A percentile compares a stretch with the other conserved stretches of the same genome.
These are phyloP conservation scores for Platycheirus rosarum DNA, from an alignment of 2,888 invertebrate genomes.

Conservation along the genomic window DNA sequence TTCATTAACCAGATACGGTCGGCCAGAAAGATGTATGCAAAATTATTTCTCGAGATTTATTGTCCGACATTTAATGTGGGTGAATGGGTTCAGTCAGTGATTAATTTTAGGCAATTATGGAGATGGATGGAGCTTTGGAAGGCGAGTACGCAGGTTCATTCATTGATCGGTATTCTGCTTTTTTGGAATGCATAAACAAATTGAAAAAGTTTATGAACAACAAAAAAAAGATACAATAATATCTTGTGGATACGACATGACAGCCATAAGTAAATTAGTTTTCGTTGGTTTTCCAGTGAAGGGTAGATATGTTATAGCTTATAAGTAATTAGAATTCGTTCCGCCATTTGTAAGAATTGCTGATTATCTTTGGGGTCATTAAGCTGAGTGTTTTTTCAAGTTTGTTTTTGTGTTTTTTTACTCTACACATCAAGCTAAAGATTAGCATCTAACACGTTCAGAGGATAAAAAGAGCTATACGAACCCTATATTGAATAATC, in stretches of 20 bases:
- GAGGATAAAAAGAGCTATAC: no score
- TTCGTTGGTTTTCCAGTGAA: slow-evolving; percentile 25
- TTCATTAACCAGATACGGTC: slow-evolving; percentile 58
- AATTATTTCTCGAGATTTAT: slow-evolving; percentile 70
- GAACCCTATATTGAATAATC: no score
- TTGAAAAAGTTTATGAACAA: slow-evolving; percentile 22
- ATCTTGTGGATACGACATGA: slow-evolving; percentile 3
- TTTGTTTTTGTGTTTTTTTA: background rate
- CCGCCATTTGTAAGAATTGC: slow-evolving; percentile 6
- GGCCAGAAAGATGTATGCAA: slow-evolving; percentile 54
- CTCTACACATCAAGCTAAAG: no score
- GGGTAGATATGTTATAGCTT: background rate
- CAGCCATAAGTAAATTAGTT: slow-evolving; percentile 64
- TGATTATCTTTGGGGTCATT: background rate
- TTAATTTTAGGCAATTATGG: slow-evolving; percentile 73
- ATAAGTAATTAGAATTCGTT: background rate
- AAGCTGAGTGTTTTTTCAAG: background rate
- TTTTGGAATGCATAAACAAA: slow-evolving; percentile 51
- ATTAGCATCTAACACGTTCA: no score
- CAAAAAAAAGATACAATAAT: background rate
- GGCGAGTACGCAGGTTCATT: slow-evolving; percentile 60
- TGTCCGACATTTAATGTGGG: slow-evolving; percentile 72
- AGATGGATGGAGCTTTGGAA: slow-evolving; percentile 58
- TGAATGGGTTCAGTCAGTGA: slow-evolving; percentile 73
- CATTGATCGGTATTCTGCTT: slow-evolving; percentile 54